Evolutionary conservation across 2,797 vertebrate genomes (phyloP), one percentile per base, ranked within the genome.

Genomic region (Myripristis murdjan): DNA sequence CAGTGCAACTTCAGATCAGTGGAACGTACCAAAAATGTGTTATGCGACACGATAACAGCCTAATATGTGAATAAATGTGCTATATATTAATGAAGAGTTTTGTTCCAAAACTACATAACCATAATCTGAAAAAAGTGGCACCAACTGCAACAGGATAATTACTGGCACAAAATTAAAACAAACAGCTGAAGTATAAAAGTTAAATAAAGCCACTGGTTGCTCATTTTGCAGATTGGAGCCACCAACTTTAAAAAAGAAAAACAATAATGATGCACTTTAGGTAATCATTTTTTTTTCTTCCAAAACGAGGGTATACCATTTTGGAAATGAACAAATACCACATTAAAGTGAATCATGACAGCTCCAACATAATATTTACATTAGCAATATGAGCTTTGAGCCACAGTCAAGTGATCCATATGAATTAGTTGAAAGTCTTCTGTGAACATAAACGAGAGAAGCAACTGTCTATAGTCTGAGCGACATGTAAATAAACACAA

Each of bases 401-500:
- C 41, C 7, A 39, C 16, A 56, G 56, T n/a, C 54, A 67, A 35
- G n/a, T 7, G 6, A 37, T 51, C 15, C 5, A 15, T 18, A 58
- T 35, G 9, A 49, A 37, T 49, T 48, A 12, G 5, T 24, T 63
- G 2, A 58, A 73, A 6, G 37, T 62, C 18, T 37, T 65, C 52
- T 0, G 6, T 20, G 26, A 63, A 58, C 3, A 56, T 11, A 75
- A 77, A 58, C 16, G 3, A 24, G 0, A 41, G 2, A 75, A 28
- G 33, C 35, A 52, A 52, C 9, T 20, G 2, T 43, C 41, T 5
- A 44, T 18, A 11, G 35, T 47, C 41, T 23, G 58, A 63, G 56
- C 20, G 64, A 56, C 70, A 63, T 22, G 48, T 44, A 54, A 86
- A 89, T 75, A 83, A 86, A 82, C 76, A 90, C 81, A 90, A 81